Base-by-base conservation (phyloP, 2,888 invertebrate genomes). In the Drosophila acutilabella region DNA sequence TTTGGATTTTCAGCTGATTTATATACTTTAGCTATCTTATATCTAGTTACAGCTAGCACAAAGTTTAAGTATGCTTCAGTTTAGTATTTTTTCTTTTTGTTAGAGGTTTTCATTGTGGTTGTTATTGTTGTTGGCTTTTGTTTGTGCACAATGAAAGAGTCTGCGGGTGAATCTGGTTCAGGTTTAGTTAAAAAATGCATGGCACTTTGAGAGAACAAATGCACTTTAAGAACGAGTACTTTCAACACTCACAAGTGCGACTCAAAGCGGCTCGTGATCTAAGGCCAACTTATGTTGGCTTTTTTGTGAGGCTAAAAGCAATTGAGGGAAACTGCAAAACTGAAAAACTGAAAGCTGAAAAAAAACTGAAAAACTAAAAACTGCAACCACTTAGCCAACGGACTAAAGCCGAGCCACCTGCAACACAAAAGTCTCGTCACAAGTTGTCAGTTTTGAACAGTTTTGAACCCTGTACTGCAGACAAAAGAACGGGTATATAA, bases 211-310 rank as follows among this genome's bases (percentile, higher is more conserved):
- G 51, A 58, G 50, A 68, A 71, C 66, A 73, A 81, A 74, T 73
- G 77, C 81, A 84, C 74, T 84, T 74, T 74, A 81, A 79, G 65
- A 77, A 66, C 75, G 50, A 74, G 75, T 54, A 74, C 74, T 75
- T 81, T 83, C 81, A 77, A 72, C 81, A 80, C 77, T 80, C 74
- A 66, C 73, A 53, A 75, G 54, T 75, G 71, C 66, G 57, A 42
- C 67, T 71, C 67, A 70, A 50, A 73, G 81, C 72, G 73, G 68
- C 66, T 74, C 69, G 74, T 81, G 84, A 81, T 81, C 81, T 81
- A 52, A 62, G 71, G 72, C 72, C 77, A 68, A 57, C 67, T 56
- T 79, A 60, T 70, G 68, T 58, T 61, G 71, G 78, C 68, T 71
- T 67, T 67, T 83, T 66, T 83, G 64, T 70, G 33, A 44, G 33